Percentiles rank a stretch among this genome's conserved stretches.
Evolutionary conservation across 2,888 invertebrate genomes (phyloP).

Genomic region (Clivina fossor): DNA sequence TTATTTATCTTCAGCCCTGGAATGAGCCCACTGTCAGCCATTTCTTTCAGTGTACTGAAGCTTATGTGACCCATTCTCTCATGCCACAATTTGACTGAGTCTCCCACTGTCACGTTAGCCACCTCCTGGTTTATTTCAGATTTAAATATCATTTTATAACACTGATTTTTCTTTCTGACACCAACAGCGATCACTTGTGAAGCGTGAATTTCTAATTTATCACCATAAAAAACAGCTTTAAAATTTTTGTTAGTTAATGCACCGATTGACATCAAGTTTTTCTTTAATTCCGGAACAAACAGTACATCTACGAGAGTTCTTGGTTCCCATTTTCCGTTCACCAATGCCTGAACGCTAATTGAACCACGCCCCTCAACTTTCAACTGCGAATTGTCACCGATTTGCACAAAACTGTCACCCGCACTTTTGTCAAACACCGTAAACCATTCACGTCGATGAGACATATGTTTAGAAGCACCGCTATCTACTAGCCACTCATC

Average conservation of each 20-base stretch:
- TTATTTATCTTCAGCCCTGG: slow-evolving; percentile 36
- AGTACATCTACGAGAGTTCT: slow-evolving; percentile 40
- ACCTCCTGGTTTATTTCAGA: slow-evolving; percentile 18
- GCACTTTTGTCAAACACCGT: too few relatives aligned
- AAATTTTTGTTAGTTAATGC: slow-evolving; percentile 41
- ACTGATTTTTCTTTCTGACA: too few relatives aligned
- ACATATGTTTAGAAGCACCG: slow-evolving; percentile 1
- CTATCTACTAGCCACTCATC: slow-evolving; percentile 1
- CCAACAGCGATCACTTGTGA: too few relatives aligned
- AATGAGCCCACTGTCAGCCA: slow-evolving; percentile 33
- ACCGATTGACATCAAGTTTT: slow-evolving; percentile 48
- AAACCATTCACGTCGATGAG: too few relatives aligned
- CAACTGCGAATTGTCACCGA: slow-evolving; percentile 39
- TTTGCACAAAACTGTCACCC: slow-evolving; percentile 12
- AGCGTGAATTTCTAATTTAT: slow-evolving; percentile 36
- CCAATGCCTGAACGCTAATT: slow-evolving; percentile 39
- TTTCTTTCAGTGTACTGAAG: slow-evolving; percentile 36
- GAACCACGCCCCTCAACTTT: slow-evolving; percentile 41
- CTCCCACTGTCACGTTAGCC: slow-evolving; percentile 15
- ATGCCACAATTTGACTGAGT: slow-evolving; percentile 40
- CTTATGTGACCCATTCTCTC: slow-evolving; percentile 42
- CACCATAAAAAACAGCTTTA: slow-evolving; percentile 39
- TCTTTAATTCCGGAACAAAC: slow-evolving; percentile 44
- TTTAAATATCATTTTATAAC: slow-evolving; percentile 39
- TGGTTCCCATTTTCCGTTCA: slow-evolving; percentile 41